These are phyloP conservation scores for Syngnathus floridae DNA, from an alignment of 2,113 vertebrate genomes.

Conservation along the genomic window DNA sequence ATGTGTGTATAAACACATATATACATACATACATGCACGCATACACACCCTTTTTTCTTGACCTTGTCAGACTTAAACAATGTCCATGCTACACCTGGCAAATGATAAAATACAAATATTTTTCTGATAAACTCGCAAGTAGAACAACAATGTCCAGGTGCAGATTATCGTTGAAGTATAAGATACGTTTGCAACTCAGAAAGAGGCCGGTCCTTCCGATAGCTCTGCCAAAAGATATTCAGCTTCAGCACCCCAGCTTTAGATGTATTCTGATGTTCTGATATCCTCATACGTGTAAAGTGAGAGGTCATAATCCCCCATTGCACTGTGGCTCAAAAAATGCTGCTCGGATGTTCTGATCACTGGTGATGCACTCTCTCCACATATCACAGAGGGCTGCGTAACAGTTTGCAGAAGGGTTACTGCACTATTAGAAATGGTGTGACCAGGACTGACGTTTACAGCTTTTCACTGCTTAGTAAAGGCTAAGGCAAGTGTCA, in stretches of 20 bases:
- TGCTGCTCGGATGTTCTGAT: constrained; percentile 49
- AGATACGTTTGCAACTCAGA: constrained; percentile 67
- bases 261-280: constrained; percentile 61
- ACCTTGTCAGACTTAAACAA: constrained; percentile 50
- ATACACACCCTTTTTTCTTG: constrained; percentile 33
- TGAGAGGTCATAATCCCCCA: constrained; percentile 39
- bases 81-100: constrained; percentile 62
- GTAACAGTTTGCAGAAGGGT: neutral
- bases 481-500: no score
- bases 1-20: no score
- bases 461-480: no score
- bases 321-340: constrained; percentile 25
- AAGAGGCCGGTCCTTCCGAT: constrained; percentile 60
- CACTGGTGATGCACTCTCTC: constrained; percentile 43
- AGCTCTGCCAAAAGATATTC: constrained; percentile 50
- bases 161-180: constrained; percentile 55
- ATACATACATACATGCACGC: no score
- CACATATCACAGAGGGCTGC: constrained; percentile 41
- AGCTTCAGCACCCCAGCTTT: constrained; percentile 53
- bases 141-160: constrained; percentile 68
- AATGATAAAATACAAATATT: constrained; percentile 60
- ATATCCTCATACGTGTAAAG: constrained; percentile 60
- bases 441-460: neutral
- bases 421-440: constrained; percentile 23
- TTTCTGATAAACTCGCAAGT: constrained; percentile 56